Evolutionary conservation across 2,797 vertebrate genomes (phyloP).

Genomic region (Hydrophis major): DNA sequence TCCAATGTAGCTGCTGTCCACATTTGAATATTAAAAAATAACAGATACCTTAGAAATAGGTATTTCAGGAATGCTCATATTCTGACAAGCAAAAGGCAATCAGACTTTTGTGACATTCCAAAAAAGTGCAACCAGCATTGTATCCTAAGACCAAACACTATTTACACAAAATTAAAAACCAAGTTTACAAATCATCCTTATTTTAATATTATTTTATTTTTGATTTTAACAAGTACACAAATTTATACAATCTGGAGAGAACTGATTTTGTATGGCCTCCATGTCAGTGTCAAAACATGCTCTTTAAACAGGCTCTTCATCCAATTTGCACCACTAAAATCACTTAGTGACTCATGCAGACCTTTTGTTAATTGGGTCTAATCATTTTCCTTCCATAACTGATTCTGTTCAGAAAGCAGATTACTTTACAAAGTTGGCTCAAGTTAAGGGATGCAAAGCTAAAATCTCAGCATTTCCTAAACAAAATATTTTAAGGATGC

Average conservation of each 20-base stretch:
- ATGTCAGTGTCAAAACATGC: background rate
- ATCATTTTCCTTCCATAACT: background rate
- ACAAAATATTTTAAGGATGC: background rate
- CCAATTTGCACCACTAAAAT: background rate
- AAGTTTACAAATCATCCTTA: background rate
- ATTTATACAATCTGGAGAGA: background rate
- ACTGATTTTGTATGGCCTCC: background rate
- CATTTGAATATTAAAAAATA: background rate
- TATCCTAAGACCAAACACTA: background rate
- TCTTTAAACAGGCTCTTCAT: background rate
- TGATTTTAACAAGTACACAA: background rate
- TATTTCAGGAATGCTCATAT: background rate
- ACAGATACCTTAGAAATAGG: background rate
- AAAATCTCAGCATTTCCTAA: background rate
- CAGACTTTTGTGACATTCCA: background rate
- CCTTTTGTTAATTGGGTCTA: background rate
- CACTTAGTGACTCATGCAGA: background rate
- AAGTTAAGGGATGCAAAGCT: background rate
- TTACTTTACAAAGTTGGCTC: background rate
- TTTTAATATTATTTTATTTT: background rate
- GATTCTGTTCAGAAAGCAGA: background rate
- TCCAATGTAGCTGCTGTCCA: background rate
- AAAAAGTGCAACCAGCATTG: background rate
- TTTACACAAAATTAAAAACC: background rate
- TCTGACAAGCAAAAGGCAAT: background rate